Evolutionary conservation across 2,797 vertebrate species (phyloP).

Genomic region (Premnoplex brunnescens): DNA sequence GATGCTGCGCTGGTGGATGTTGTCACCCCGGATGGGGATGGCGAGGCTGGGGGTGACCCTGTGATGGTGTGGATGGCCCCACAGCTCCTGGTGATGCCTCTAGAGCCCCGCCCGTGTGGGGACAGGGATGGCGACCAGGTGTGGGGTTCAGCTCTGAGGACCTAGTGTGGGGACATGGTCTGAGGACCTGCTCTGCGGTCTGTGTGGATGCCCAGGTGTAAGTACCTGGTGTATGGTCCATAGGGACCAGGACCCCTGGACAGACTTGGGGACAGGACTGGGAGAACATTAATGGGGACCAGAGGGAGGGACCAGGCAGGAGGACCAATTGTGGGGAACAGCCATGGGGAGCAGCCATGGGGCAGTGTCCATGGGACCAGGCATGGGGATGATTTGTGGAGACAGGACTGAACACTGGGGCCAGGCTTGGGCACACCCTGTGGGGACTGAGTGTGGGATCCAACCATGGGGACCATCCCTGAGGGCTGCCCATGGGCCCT

Average conservation of each 20-base stretch:
- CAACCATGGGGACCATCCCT: background rate
- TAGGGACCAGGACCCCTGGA: background rate
- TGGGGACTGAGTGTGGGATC: background rate
- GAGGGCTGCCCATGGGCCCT: background rate
- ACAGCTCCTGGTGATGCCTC: background rate
- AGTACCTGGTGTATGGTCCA: background rate
- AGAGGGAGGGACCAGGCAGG: background rate
- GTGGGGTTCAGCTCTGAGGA: background rate
- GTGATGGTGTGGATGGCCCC: background rate
- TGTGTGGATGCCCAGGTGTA: background rate
- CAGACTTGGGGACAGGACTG: background rate
- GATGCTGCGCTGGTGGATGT: background rate
- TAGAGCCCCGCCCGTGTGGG: background rate
- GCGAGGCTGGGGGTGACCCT: background rate
- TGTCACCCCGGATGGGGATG: background rate
- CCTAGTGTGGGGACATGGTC: rapidly evolving
- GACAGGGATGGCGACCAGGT: background rate
- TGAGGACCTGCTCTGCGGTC: background rate
- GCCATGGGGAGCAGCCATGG: background rate
- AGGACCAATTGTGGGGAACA: background rate
- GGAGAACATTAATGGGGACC: background rate
- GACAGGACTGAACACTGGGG: background rate
- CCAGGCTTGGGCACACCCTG: background rate
- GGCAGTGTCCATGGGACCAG: background rate
- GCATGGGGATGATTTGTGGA: background rate